These are phyloP conservation scores for Drosophila elegans DNA, from an alignment of 1,140 invertebrate species.

Conservation along the genomic window DNA sequence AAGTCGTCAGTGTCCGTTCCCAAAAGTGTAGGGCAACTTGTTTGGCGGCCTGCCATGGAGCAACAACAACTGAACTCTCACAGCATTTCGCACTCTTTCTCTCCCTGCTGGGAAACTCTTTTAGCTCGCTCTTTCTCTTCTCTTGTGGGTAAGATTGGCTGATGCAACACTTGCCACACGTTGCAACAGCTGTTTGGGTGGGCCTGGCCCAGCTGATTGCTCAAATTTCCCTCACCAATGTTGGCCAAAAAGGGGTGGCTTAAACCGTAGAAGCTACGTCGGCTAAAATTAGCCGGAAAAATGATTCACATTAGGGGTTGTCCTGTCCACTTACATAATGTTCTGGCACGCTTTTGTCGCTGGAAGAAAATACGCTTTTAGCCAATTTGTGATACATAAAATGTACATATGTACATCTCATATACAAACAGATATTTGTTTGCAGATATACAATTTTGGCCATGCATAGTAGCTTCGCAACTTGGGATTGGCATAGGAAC, in stretches of 20 bases:
- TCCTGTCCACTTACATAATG: constrained; percentile 25
- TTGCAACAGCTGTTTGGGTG: constrained; percentile 62
- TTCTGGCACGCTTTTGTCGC: not conserved
- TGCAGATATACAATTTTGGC: not conserved
- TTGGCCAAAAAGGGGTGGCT: constrained; percentile 12
- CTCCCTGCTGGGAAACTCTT: constrained; percentile 2
- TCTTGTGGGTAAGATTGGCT: constrained; percentile 51
- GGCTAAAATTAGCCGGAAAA: constrained; percentile 19
- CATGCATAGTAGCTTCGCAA: constrained; percentile 8
- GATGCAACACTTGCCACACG: constrained; percentile 66
- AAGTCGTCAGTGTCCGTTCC: not conserved
- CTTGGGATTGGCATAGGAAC: constrained; percentile 1
- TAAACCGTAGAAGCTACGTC: not conserved
- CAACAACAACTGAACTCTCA: not conserved
- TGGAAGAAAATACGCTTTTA: constrained; percentile 3
- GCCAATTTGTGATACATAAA: not conserved
- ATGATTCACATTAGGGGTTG: constrained; percentile 28
- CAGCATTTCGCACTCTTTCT: constrained; percentile 43
- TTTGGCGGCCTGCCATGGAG: constrained; percentile 11
- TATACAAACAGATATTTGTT: not conserved
- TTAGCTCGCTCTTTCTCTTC: constrained; percentile 7
- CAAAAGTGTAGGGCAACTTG: constrained; percentile 20
- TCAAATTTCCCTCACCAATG: constrained; percentile 15
- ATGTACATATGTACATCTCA: not conserved
- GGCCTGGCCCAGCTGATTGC: constrained; percentile 45